These are phyloP conservation scores for Rapana venosa DNA, from an alignment of 2,888 invertebrate species.

Conservation along the genomic window DNA sequence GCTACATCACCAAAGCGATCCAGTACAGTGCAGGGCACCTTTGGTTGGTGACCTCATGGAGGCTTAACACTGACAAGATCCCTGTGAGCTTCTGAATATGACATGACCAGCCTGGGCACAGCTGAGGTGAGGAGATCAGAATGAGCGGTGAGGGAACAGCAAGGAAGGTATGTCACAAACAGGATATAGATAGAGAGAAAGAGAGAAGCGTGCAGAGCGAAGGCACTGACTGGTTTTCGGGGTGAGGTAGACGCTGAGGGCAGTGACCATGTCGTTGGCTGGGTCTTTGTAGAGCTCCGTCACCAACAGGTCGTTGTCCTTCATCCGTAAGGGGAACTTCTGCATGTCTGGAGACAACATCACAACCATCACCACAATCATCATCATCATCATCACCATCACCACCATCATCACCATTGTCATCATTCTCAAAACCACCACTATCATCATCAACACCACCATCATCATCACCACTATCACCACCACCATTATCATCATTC, in stretches of 20 bases:
- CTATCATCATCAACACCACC: not conserved
- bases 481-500: not conserved
- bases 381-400: not conserved
- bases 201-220: not conserved
- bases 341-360: slow-evolving; percentile 90
- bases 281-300: slow-evolving; percentile 96
- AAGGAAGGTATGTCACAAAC: not conserved
- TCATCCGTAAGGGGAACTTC: slow-evolving; percentile 98
- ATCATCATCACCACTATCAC: slow-evolving; percentile 3
- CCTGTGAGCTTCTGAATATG: too few relatives aligned
- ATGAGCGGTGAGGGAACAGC: too few relatives aligned
- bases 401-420: not conserved
- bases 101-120: too few relatives aligned
- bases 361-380: not conserved
- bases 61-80: too few relatives aligned
- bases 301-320: slow-evolving; percentile 97
- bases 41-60: too few relatives aligned
- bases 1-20: too few relatives aligned
- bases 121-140: too few relatives aligned
- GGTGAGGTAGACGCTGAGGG: slow-evolving; percentile 98
- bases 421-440: not conserved
- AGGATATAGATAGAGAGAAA: not conserved
- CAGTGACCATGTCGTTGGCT: slow-evolving; percentile 95
- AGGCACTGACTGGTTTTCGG: slow-evolving; percentile 93
- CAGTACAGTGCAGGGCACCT: too few relatives aligned